These are phyloP conservation scores for Mus minutoides DNA, from an alignment of 2,797 vertebrate species.

Conservation along the genomic window DNA sequence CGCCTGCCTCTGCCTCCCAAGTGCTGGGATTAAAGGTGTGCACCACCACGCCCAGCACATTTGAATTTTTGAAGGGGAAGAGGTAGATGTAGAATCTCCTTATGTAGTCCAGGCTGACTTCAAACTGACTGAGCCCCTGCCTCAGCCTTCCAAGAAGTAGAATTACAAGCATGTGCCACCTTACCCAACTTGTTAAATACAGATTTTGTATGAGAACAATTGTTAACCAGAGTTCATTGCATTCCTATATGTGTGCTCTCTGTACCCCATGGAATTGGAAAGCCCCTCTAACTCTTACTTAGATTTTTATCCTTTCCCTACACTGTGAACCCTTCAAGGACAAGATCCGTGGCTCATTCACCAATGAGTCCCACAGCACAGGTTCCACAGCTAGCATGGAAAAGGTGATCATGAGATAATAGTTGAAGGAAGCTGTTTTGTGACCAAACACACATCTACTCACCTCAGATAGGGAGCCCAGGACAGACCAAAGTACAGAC, in stretches of 20 bases:
- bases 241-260: neutral
- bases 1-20: no score
- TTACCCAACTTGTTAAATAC: neutral
- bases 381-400: neutral
- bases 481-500: neutral
- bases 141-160: neutral
- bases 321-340: neutral
- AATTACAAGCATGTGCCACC: neutral
- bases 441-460: neutral
- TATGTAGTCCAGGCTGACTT: neutral
- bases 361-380: neutral
- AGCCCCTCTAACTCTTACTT: neutral
- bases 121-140: neutral
- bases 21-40: no score
- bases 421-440: neutral
- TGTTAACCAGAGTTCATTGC: neutral
- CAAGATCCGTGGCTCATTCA: neutral
- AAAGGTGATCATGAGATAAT: neutral
- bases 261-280: neutral
- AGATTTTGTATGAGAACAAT: neutral
- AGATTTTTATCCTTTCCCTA: slow-evolving; percentile 1
- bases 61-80: neutral
- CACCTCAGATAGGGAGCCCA: neutral
- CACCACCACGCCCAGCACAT: no score
- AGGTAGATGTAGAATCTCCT: neutral